These are phyloP conservation scores for Heliothis virescens DNA, from an alignment of 1,140 invertebrate genomes.

Conservation along the genomic window DNA sequence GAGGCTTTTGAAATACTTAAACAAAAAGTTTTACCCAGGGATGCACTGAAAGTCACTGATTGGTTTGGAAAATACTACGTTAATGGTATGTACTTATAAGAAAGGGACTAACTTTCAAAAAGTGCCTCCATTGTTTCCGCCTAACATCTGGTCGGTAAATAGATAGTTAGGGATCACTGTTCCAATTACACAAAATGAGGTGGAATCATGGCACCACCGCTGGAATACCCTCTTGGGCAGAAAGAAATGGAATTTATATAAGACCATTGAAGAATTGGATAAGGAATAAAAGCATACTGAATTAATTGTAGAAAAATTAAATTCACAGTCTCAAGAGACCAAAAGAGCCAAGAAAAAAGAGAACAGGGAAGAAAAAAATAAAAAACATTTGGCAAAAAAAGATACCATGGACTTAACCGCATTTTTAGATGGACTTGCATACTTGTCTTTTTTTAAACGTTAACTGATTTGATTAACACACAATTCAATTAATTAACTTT, in stretches of 20 bases:
- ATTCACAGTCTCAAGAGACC: background rate
- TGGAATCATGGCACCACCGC: background rate
- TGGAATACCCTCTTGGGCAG: background rate
- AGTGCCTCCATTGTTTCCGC: background rate
- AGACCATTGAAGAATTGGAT: too few species aligned
- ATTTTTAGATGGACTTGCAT: too few species aligned
- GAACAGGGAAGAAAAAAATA: background rate
- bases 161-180: background rate
- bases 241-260: too few species aligned
- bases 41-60: background rate
- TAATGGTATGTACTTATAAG: too few species aligned
- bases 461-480: background rate
- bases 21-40: background rate
- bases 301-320: background rate
- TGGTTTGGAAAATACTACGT: too few species aligned
- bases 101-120: background rate
- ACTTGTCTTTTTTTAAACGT: background rate
- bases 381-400: background rate
- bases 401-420: background rate
- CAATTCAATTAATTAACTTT: background rate
- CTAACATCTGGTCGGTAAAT: background rate
- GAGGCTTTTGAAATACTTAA: background rate
- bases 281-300: background rate
- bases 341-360: background rate
- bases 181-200: slow-evolving; percentile 1